These are phyloP conservation scores for Toxotes lorentzi DNA, from an alignment of 2,797 vertebrate genomes.

Conservation along the genomic window DNA sequence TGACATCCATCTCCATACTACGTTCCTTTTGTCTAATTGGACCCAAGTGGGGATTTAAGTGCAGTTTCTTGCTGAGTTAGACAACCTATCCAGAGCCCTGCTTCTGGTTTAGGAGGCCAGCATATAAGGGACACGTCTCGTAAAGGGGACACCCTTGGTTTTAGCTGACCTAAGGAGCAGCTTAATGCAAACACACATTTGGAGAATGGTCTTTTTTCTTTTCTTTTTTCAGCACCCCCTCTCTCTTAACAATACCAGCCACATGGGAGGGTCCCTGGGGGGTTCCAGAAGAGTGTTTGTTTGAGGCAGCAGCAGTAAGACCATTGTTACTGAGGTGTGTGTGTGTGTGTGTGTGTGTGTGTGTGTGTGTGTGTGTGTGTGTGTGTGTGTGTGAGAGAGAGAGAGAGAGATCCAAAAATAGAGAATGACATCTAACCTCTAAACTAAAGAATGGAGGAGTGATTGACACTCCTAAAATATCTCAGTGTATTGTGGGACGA, in stretches of 20 bases:
- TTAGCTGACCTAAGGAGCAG: conserved; percentile 70
- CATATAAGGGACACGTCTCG: conserved; percentile 41
- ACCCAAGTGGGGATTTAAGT: conserved; percentile 50
- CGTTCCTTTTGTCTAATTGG: conserved; percentile 47
- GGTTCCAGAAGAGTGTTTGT: conserved; percentile 82
- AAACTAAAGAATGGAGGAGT: conserved; percentile 52
- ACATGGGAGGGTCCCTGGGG: conserved; percentile 73
- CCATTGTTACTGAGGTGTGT: conserved; percentile 71
- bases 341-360: conserved; percentile 49
- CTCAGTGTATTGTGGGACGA: conserved; percentile 28
- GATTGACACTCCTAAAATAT: conserved; percentile 69
- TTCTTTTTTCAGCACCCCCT: conserved; percentile 27
- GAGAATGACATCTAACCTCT: conserved; percentile 73
- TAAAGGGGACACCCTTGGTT: conserved; percentile 50
- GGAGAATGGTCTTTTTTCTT: conserved; percentile 61
- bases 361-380: conserved; percentile 20
- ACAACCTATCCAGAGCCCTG: not conserved
- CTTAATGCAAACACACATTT: conserved; percentile 71
- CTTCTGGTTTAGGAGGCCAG: conserved; percentile 29
- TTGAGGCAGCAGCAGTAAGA: conserved; percentile 63
- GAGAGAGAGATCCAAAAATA: conserved; percentile 64
- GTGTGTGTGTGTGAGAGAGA: not conserved
- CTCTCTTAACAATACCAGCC: conserved; percentile 71
- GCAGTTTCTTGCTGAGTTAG: conserved; percentile 18
- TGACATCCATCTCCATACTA: conserved; percentile 46